Evolutionary conservation across 2,113 vertebrate species (phyloP), one percentile per base, ranked within the genome.

Genomic region (Microtus ochrogaster): DNA sequence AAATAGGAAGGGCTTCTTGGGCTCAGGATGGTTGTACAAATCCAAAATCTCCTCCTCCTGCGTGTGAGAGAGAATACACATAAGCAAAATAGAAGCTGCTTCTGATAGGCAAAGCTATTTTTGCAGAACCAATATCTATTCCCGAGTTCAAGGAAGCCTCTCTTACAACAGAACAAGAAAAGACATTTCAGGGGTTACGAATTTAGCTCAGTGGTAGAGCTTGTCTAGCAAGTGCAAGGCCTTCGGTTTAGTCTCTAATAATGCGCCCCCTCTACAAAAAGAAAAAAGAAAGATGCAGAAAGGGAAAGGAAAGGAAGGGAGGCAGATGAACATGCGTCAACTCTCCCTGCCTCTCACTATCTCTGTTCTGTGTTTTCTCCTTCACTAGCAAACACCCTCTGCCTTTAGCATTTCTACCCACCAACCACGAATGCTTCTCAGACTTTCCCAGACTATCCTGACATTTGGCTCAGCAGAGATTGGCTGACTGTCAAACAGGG

Each of bases 1-100:
- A 77, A 97, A 97, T 16, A 97, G 95, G 87, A 96, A 97, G 26
- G 93, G 58, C 22, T 55, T 82, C 87, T 82, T 12, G 0, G 96
- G 94, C 36, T 78, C 1, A 0, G 14, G 4, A 3, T 73, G 13
- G 0, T 78, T 19, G 84, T 96, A 96, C 79, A 98, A 88, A 47
- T 89, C 61, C 78, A 82, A 2, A 13, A 96, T 90, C 0, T 92
- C 89, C 90, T 94, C 17, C 6, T 90, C 55, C 97, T 97, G 65
- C 61, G 91, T 0, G 3, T 74, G 55, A 96, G 22, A 61, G 21
- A 82, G 61, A 68, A 72, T 0, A n/a, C 3, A 17, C 88, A 47
- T 63, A 36, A 74, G 22, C 28, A 87, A 41, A 91, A 52, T 13
- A 36, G 30, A 92, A 41, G 16, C 2, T 77, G 17, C 30, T n/a